These are phyloP conservation scores for Platyscapa corneri DNA, from an alignment of 1,140 invertebrate species.

Conservation along the genomic window DNA sequence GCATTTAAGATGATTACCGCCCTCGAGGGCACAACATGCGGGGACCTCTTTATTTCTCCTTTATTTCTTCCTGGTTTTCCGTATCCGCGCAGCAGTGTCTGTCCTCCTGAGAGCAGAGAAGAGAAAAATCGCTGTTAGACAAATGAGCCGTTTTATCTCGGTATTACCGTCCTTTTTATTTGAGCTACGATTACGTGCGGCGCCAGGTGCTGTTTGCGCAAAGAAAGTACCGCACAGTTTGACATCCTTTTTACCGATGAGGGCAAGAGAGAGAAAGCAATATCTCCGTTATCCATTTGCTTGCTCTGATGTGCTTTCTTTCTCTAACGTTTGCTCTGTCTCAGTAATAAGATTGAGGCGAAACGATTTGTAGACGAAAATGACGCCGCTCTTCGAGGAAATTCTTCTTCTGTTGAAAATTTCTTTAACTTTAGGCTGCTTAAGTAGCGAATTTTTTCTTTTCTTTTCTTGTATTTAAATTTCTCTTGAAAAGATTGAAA, in stretches of 20 bases:
- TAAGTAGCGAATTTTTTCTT: conserved; percentile 11
- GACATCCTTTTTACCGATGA: conserved; percentile 53
- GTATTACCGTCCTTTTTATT: conserved; percentile 71
- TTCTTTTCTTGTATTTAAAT: conserved; percentile 1
- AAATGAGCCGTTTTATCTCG: conserved; percentile 74
- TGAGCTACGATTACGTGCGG: conserved; percentile 67
- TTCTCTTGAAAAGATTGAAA: not conserved
- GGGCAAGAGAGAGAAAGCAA: not conserved
- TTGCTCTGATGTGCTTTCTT: not conserved
- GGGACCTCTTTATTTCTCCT: conserved; percentile 44
- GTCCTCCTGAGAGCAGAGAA: conserved; percentile 28
- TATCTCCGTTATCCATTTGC: not conserved
- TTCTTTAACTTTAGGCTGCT: not conserved
- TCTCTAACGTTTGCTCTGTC: not conserved
- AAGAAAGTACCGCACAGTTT: conserved; percentile 47
- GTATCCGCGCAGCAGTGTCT: not conserved
- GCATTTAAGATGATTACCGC: conserved; percentile 72
- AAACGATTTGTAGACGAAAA: conserved; percentile 67
- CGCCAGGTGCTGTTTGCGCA: conserved; percentile 26
- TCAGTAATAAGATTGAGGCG: conserved; percentile 66
- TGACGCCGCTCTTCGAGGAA: conserved; percentile 60
- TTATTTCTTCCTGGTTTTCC: conserved; percentile 26
- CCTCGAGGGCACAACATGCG: conserved; percentile 57
- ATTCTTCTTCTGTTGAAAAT: conserved; percentile 47
- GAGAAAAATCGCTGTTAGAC: conserved; percentile 72